Base-by-base conservation (phyloP, 2,113 vertebrate species). In the Vulpes lagopus region DNA sequence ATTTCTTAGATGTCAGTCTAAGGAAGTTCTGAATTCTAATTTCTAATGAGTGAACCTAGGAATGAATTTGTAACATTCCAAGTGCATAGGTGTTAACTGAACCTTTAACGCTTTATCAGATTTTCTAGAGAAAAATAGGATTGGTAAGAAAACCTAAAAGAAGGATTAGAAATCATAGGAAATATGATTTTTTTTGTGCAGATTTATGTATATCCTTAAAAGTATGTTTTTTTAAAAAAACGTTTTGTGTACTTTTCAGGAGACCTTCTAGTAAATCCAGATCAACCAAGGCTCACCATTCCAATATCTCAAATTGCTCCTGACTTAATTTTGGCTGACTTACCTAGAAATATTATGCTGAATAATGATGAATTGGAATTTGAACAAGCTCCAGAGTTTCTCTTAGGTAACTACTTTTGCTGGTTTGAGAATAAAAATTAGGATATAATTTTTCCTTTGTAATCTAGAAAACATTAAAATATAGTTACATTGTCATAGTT, bases 291-390 rank as follows among this genome's bases (percentile, higher is more conserved):
- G 85, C 99, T 98, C 96, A 99, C 99, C 0, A 94, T 99, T 89
- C 99, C 99, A 69, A 99, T 99, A 96, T 99, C 99, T 92, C 99
- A 99, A 98, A 99, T 99, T 87, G 99, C 99, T 73, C 99, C 99
- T 25, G 99, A 99, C 96, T 96, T 99, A 96, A 98, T 99, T 35
- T 93, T 99, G 97, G 99, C 99, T 78, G 99, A 99, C 98, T 99
- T 99, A 95, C 99, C 99, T 73, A 99, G 99, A 98, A 99, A 99
- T 93, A 99, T 99, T 57, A 99, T 99, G 97, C 98, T 99, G 97
- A 99, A 99, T 95, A 98, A 78, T 0, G 99, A 99, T 67, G 99
- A 99, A n/a, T 95, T 99, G 94, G 98, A 99, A 95, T 99, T 99
- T 97, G 98, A 99, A 35, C 97, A 99, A 96, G 98, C 99, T 81